Base-by-base conservation (phyloP, 1,140 invertebrate genomes). In the Hyles vespertilio region DNA sequence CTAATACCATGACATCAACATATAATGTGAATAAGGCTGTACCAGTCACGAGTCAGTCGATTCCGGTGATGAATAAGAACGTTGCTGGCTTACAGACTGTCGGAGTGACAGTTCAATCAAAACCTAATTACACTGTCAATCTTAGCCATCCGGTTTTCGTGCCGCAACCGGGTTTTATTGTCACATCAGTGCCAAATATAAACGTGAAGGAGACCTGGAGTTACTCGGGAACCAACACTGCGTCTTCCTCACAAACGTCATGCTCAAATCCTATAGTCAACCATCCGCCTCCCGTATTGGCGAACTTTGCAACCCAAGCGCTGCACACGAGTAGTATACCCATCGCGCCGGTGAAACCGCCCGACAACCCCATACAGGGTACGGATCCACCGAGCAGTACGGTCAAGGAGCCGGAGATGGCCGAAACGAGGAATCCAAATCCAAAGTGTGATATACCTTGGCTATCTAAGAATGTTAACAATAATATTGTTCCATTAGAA, bases 171-270 rank as follows among this genome's bases (percentile, higher is more conserved):
- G 88, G 89, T 61, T 90, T 84, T 65, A 89, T 90, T 49, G 83
- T 89, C 40, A 88, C 89, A 55, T 88, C 89, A 47, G 86, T 89
- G 77, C 86, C 86, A 81, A 90, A 85, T 84, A 82, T 89, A 10
- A 87, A 88, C 50, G 86, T 87, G n/a, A 89, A 89, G 51, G 86
- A 89, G 63, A 89, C 86, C n/a, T 89, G 86, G 86, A 89, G 86
- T 63, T 86, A 84, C 57, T 72, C 80, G 11, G 79, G 75, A 64
- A 80, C 79, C 6, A 73, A 79, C 32, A 71, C 72, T 43, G 75
- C 70, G 33, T 73, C 79, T 11, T 79, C 82, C 32, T 76, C 82
- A 9, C 79, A 85, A 61, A 72, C 73, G 22, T 69, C 79, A 5
- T 89, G 77, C 57, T 81, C 85, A 4, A 85, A 77, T 71, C 79